Conservation (phyloP, 37 sponge, comb jelly and placozoan genomes). For the Theonella swinhoei region DNA sequence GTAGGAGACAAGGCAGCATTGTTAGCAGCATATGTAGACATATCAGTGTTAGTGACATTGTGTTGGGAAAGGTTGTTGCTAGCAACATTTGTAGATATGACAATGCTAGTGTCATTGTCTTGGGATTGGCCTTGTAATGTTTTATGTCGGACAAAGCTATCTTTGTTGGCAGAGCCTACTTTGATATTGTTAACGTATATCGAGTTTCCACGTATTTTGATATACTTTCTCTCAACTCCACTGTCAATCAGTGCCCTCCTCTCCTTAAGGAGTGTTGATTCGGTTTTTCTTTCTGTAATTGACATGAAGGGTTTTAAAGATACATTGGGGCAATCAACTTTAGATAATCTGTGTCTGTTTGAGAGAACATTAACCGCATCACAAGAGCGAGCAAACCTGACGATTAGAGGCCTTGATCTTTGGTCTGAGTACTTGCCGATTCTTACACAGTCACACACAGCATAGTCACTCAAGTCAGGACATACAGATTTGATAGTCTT, state of each 20-base stretch:
- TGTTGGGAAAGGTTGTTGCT: too few relatives aligned
- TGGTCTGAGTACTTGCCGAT: constrained; percentile 35
- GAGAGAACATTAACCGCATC: constrained; percentile 10
- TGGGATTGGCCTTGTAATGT: too few relatives aligned
- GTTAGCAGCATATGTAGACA: too few relatives aligned
- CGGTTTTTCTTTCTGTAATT: not conserved
- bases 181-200: constrained; percentile 5
- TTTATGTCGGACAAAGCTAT: too few relatives aligned
- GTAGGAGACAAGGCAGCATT: too few relatives aligned
- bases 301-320: constrained; percentile 17
- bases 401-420: constrained; percentile 24
- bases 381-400: not conserved
- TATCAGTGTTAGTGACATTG: too few relatives aligned
- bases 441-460: constrained; percentile 13
- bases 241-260: constrained; percentile 7
- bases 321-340: not conserved
- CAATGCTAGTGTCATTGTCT: too few relatives aligned
- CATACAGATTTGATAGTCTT: not conserved
- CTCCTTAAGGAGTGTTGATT: constrained; percentile 1
- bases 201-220: not conserved
- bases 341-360: too few relatives aligned
- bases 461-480: not conserved
- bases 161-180: not conserved
- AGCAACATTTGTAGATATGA: too few relatives aligned
- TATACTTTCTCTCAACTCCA: not conserved